Percentiles rank a stretch among this genome's conserved stretches.
These are phyloP conservation scores for Xanthia togata DNA, from an alignment of 2,888 invertebrate species.

Conservation along the genomic window DNA sequence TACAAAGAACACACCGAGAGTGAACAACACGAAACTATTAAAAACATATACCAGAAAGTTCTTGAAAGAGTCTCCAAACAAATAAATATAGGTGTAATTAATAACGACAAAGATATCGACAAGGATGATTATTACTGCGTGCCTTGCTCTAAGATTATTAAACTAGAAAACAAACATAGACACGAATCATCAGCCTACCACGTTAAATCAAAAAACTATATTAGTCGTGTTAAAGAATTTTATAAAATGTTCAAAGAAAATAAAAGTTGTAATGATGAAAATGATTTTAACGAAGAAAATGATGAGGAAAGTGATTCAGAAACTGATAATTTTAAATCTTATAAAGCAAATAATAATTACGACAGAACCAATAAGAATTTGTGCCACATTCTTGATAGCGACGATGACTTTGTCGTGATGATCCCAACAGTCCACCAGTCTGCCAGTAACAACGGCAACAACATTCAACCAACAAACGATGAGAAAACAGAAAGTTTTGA, in stretches of 20 bases:
- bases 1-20: slow-evolving; percentile 66
- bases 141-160: slow-evolving; percentile 43
- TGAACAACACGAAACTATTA: slow-evolving; percentile 65
- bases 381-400: not conserved
- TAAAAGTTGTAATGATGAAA: not conserved
- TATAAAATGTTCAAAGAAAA: slow-evolving; percentile 21
- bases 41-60: slow-evolving; percentile 66
- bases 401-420: not conserved
- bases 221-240: slow-evolving; percentile 20
- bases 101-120: not conserved
- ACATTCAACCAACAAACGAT: not conserved
- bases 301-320: not conserved
- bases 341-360: not conserved
- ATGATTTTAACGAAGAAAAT: not conserved
- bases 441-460: not conserved
- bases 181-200: slow-evolving; percentile 45
- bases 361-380: not conserved
- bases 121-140: slow-evolving; percentile 31
- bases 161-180: slow-evolving; percentile 17
- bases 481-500: not conserved
- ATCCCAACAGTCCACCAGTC: no score
- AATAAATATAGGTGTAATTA: slow-evolving; percentile 27
- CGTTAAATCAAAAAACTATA: slow-evolving; percentile 11
- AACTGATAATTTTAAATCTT: not conserved
- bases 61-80: slow-evolving; percentile 66